Evolutionary conservation across 2,113 vertebrate genomes (phyloP), one percentile per base, ranked within the genome.

Genomic region (Penelope pileata): DNA sequence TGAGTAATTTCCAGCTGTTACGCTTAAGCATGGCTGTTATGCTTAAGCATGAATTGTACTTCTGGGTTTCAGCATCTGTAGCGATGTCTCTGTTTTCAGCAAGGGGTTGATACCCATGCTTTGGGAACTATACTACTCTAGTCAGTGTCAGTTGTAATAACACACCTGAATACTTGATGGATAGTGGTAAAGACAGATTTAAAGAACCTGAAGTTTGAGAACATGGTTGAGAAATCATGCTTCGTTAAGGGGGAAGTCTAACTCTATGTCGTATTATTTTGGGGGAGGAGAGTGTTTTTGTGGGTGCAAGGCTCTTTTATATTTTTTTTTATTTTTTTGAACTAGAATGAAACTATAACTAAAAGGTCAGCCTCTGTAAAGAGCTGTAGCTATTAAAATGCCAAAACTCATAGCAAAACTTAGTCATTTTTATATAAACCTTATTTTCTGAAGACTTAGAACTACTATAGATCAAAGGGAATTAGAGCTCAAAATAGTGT

Each of bases 221-320:
- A 47, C 27, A 36, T 42, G 32, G 4, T 62, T 88, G 47, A 88
- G 32, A 81, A 84, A 81, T 51, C 84, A 62, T n/a, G 16, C 53
- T 63, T 72, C 38, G 34, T 69, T 69, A 56, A 50, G 60, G 40
- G 56, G 60, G 40, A 76, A 72, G 16, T 72, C 47, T 88, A 72
- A 47, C 36, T n/a, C 26, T 62, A 1, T 59, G 29, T 23, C 54
- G 1, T 58, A 3, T 88, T 63, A 21, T 17, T 54, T 19, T 47
- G 26, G 12, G 10, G 8, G 24, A 83, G 18, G 16, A 34, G 36
- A 22, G 8, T 67, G 15, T 6, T 68, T 88, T 21, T 38, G 13
- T 40, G 34, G 10, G 4, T 16, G 12, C 9, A 30, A 1, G 38
- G 8, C 1, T 7, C 38, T 24, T 6, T 7, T 48, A 34, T 32